Conservation (phyloP, 2,113 vertebrate species). For the Corvus moneduloides region DNA sequence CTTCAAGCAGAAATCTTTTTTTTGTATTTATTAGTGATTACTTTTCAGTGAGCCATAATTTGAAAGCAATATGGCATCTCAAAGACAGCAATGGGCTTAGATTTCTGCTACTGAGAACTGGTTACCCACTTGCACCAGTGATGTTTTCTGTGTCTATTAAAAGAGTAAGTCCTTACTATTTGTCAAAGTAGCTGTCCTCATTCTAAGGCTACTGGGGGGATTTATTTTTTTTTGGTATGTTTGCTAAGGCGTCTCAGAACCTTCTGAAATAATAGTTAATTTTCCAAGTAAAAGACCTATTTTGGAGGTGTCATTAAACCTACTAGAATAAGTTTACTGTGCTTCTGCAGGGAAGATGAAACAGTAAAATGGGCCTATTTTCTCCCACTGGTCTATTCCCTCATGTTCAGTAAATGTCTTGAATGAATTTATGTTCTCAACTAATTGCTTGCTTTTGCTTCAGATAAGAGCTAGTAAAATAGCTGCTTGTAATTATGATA, state of each 20-base stretch:
- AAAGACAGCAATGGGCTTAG: background rate
- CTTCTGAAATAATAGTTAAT: background rate
- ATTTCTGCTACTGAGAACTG: background rate
- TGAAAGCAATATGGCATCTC: background rate
- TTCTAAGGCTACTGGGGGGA: background rate
- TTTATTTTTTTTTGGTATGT: background rate
- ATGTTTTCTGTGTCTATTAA: rapidly evolving
- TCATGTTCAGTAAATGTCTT: conserved; percentile 50
- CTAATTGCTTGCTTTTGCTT: conserved; percentile 72
- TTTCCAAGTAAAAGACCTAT: background rate
- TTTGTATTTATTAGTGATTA: background rate
- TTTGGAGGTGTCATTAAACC: background rate
- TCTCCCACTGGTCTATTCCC: background rate
- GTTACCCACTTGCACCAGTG: background rate
- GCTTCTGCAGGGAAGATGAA: background rate
- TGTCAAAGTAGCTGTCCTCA: background rate
- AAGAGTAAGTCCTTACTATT: background rate
- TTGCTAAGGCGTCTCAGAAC: background rate
- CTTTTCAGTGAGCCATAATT: background rate
- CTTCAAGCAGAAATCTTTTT: background rate
- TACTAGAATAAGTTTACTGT: background rate
- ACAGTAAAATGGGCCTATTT: background rate
- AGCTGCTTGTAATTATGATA: conserved; percentile 69
- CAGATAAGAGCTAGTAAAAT: conserved; percentile 65
- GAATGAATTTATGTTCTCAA: conserved; percentile 58